Base-by-base conservation (phyloP, 2,888 invertebrate genomes). In the Rotaria sp. region DNA sequence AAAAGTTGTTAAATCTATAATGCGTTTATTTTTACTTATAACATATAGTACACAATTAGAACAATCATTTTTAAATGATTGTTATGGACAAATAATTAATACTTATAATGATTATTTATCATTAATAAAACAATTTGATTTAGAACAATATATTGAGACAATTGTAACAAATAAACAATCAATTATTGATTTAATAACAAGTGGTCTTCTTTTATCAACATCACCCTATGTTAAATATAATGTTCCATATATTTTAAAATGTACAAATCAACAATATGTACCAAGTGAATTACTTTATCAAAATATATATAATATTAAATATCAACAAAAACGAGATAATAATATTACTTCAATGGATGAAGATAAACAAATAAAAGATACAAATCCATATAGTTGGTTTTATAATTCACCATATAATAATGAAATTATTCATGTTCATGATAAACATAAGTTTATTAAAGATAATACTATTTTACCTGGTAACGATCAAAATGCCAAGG, bases 21-120 rank as follows among this genome's bases (percentile, higher is more conserved):
- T 94, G 0, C 94, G 94, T 84, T 94, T 95, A 89, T 93, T 96
- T 93, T 93, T 96, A 0, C 94, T 95, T 87, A 94, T 95, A 0
- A 93, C 94, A 59, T 97, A 97, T 91, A 97, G 97, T 89, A 95
- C 96, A 94, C 93, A 95, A 85, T 92, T 97, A 80, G 98, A 99
- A 91, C 94, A 95, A 89, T 95, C 96, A 0, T 97, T 96, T 91
- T 92, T 95, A 74, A 93, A 96, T 92, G 95, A 95, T 88, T 95
- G 96, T 90, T 95, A 95, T 89, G 96, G 95, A 38, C 74, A 84
- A 74, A 48, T 74, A 24, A n/a, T 86, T 1, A n/a, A 85, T 38
- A 86, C 74, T 84, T 45, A 57, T 67, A 67, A 38, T 38, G 67
- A 67, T 35, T 67, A 35, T 67, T 67, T 67, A 35, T 67, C 67